phyloP scores from a whole-genome alignment of 2,113 vertebrate species.

The Podilymbus podiceps region DNA sequence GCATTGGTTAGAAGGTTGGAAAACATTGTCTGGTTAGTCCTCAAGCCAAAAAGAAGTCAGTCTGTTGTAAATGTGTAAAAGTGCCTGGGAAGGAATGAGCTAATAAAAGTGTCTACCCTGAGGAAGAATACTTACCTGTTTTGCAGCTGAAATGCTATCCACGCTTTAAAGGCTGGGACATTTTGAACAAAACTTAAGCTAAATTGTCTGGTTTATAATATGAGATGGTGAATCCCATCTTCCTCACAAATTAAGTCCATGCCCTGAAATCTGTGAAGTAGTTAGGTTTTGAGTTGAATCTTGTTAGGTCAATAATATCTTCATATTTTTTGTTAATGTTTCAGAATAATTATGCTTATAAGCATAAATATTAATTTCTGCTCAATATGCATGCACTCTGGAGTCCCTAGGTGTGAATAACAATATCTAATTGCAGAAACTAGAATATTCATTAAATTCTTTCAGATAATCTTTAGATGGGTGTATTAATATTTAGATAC shows the following conservation, averaged over 20 bases:
- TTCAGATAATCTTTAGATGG: constrained; percentile 46
- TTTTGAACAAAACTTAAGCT: background rate
- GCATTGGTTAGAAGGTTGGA: background rate
- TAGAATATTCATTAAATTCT: constrained; percentile 62
- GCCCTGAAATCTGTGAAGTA: constrained; percentile 28
- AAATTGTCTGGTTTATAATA: background rate
- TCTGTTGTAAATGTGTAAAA: background rate
- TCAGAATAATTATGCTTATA: constrained; percentile 59
- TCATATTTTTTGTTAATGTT: background rate
- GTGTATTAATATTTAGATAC: constrained; percentile 25
- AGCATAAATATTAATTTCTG: constrained; percentile 69
- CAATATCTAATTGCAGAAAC: constrained; percentile 58
- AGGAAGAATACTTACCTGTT: background rate
- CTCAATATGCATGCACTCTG: constrained; percentile 46
- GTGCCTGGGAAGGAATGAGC: background rate
- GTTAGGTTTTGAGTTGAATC: constrained; percentile 25
- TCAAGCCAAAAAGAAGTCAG: background rate
- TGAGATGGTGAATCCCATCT: background rate
- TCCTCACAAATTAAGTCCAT: constrained; percentile 25
- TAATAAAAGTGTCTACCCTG: background rate
- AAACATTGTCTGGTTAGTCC: background rate
- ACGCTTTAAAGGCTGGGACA: background rate
- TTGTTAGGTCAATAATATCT: constrained; percentile 52
- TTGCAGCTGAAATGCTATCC: background rate
- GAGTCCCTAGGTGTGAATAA: constrained; percentile 65